Evolutionary conservation across 2,888 invertebrate genomes (phyloP).

Genomic region (Parascotia fuliginaria): DNA sequence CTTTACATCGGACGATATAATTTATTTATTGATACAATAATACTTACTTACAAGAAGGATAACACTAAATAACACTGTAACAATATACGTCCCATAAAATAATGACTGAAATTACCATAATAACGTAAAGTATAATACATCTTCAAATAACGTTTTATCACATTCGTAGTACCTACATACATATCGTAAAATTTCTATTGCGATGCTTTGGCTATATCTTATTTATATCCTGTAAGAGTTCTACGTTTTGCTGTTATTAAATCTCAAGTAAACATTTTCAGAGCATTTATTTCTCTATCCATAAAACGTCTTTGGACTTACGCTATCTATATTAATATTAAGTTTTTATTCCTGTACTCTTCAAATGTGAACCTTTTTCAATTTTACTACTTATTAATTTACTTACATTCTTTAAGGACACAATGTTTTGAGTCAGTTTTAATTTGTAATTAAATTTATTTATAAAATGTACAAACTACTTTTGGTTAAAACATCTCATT

Average conservation of each 20-base stretch:
- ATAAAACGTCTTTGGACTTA: constrained; percentile 42
- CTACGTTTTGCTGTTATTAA: constrained; percentile 30
- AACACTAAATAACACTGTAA: constrained; percentile 67
- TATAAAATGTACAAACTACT: constrained; percentile 14
- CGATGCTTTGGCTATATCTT: constrained; percentile 53
- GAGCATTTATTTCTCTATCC: constrained; percentile 25
- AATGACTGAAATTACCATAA: constrained; percentile 70
- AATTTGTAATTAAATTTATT: too few relatives aligned
- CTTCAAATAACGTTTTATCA: constrained; percentile 60
- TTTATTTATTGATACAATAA: constrained; percentile 46
- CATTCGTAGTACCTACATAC: constrained; percentile 56
- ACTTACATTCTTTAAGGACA: too few relatives aligned
- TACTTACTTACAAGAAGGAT: constrained; percentile 60
- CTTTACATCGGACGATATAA: constrained; percentile 40
- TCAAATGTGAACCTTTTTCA: neutral
- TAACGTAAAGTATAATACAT: constrained; percentile 50
- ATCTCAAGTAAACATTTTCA: constrained; percentile 30
- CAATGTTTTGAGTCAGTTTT: too few relatives aligned
- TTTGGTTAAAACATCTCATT: constrained; percentile 11
- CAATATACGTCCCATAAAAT: constrained; percentile 61
- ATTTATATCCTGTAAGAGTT: constrained; percentile 42
- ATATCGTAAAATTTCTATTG: constrained; percentile 58
- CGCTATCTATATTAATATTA: constrained; percentile 20
- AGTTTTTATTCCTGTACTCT: constrained; percentile 27
- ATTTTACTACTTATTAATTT: too few relatives aligned